These are phyloP conservation scores for Silurus asotus DNA, from an alignment of 2,113 vertebrate species.

Conservation along the genomic window DNA sequence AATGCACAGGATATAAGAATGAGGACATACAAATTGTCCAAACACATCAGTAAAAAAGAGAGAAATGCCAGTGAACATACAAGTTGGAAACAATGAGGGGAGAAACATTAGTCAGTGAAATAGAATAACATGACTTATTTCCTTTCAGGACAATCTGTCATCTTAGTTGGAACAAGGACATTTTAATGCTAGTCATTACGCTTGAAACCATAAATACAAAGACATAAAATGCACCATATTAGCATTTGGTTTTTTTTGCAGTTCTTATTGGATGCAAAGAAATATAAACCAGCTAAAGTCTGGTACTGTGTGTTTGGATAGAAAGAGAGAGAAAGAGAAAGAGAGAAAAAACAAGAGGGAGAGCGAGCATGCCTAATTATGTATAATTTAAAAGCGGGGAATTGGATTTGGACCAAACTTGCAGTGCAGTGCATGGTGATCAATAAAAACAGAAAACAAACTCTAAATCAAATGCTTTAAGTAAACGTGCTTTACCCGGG, in stretches of 20 bases:
- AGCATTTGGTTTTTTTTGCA: background rate
- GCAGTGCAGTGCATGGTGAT: background rate
- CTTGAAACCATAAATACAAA: background rate
- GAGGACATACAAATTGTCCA: slow-evolving; percentile 42
- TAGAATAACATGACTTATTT: background rate
- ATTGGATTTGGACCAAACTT: background rate
- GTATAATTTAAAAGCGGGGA: background rate
- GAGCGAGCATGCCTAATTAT: too few relatives aligned
- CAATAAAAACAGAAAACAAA: background rate
- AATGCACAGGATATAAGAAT: slow-evolving; percentile 39
- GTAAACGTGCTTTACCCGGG: background rate
- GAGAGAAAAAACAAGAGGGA: background rate
- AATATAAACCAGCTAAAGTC: slow-evolving; percentile 5
- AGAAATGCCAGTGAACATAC: slow-evolving; percentile 12
- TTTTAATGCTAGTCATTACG: background rate
- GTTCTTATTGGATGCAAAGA: background rate
- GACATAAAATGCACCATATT: background rate
- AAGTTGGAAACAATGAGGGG: slow-evolving; percentile 9
- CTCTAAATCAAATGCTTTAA: background rate
- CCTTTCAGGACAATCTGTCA: background rate
- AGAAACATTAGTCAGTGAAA: slow-evolving; percentile 21
- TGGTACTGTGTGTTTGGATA: background rate
- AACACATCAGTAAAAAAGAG: slow-evolving; percentile 30
- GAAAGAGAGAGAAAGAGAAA: background rate
- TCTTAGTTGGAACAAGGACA: background rate